phyloP scores from a whole-genome alignment of 2,113 vertebrate genomes.

The Promerops cafer region DNA sequence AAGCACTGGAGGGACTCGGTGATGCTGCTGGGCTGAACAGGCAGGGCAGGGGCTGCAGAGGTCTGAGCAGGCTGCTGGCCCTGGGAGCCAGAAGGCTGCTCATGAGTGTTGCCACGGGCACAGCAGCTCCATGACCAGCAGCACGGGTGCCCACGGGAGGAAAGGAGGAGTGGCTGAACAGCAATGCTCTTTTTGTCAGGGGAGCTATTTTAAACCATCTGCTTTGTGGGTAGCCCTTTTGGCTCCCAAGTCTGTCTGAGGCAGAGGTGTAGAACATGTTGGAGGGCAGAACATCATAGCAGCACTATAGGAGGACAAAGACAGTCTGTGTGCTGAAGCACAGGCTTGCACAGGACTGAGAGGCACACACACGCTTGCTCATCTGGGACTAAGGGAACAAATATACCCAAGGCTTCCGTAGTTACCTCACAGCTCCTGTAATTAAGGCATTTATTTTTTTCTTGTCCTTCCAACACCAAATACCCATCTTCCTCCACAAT shows the following conservation, averaged over 20 bases:
- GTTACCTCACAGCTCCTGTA: not conserved
- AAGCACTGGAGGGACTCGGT: fast-evolving
- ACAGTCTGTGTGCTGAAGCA: not conserved
- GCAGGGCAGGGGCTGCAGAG: not conserved
- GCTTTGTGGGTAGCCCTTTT: conserved; percentile 14
- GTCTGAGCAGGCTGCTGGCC: not conserved
- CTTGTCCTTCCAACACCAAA: not conserved
- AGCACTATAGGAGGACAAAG: not conserved
- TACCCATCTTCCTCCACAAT: not conserved
- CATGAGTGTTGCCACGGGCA: fast-evolving
- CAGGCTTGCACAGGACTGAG: not conserved
- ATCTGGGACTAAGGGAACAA: not conserved
- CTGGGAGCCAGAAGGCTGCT: not conserved
- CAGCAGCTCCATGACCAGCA: fast-evolving
- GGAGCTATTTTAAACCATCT: conserved; percentile 8
- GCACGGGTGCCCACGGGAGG: fast-evolving
- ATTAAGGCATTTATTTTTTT: not conserved
- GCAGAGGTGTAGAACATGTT: not conserved
- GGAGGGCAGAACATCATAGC: not conserved
- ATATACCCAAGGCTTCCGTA: not conserved
- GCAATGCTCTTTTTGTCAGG: not conserved
- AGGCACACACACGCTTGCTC: not conserved
- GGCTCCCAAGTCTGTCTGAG: conserved; percentile 12
- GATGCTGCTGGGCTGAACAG: not conserved
- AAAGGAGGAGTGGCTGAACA: not conserved